Evolutionary conservation across 2,797 vertebrate species (phyloP).

Genomic region (Sebastes vulpes): DNA sequence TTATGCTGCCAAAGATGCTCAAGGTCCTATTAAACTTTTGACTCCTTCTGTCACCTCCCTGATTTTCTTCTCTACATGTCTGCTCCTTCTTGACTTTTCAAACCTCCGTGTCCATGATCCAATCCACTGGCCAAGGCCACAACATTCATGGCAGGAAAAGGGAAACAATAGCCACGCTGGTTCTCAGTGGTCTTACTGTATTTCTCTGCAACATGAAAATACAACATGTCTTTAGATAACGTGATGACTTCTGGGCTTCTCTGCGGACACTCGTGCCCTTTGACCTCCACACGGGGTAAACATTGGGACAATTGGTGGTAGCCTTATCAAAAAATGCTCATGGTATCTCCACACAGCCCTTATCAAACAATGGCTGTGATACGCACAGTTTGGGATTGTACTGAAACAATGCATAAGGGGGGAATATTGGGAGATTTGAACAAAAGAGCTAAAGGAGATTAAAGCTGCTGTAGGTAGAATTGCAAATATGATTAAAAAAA

Average conservation of each 20-base stretch:
- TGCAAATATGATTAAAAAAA: too few species aligned
- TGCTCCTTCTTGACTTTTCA: slow-evolving; percentile 6
- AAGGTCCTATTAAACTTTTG: background rate
- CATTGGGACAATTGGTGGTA: slow-evolving; percentile 51
- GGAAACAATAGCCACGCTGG: slow-evolving; percentile 50
- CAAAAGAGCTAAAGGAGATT: slow-evolving; percentile 28
- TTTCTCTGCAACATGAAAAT: slow-evolving; percentile 24
- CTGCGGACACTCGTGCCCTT: background rate
- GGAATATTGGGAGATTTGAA: slow-evolving; percentile 25
- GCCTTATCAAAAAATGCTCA: slow-evolving; percentile 50
- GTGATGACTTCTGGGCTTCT: slow-evolving; percentile 17
- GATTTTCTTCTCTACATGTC: background rate
- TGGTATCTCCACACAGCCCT: slow-evolving; percentile 5
- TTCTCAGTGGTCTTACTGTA: background rate
- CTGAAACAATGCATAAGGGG: slow-evolving; percentile 9
- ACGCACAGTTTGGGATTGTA: slow-evolving; percentile 26
- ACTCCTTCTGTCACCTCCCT: background rate
- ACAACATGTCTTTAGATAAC: slow-evolving; percentile 32
- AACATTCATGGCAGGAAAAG: slow-evolving; percentile 43
- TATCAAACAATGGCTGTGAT: slow-evolving; percentile 69
- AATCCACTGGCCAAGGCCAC: background rate
- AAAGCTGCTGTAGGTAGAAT: background rate
- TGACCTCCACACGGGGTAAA: slow-evolving; percentile 36
- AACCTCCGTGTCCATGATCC: background rate
- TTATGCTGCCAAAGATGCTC: background rate